Evolutionary conservation across 2,888 invertebrate genomes (phyloP).

Genomic region (Anoncus sp.): DNA sequence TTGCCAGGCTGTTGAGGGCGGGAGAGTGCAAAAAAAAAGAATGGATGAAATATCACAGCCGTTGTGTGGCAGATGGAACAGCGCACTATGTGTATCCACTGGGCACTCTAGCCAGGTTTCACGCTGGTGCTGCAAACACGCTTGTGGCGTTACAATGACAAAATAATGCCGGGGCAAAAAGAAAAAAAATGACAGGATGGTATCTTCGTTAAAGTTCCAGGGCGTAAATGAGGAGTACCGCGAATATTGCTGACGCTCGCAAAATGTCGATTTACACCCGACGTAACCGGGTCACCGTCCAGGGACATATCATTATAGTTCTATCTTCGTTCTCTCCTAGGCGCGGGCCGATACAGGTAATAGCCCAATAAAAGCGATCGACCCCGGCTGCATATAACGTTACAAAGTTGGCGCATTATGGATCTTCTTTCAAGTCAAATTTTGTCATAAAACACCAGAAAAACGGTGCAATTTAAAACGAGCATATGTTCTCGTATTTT

Average conservation of each 20-base stretch:
- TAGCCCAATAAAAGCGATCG: conserved; percentile 12
- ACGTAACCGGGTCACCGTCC: conserved; percentile 48
- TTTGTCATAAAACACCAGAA: neutral
- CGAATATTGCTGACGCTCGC: conserved; percentile 48
- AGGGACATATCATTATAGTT: conserved; percentile 20
- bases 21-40: neutral
- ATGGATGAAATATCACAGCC: conserved; percentile 4
- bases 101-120: neutral
- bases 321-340: conserved; percentile 5
- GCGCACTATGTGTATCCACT: no score
- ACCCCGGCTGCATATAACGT: neutral
- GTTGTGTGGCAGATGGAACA: no score
- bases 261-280: conserved; percentile 43
- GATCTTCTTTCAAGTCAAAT: conserved; percentile 5
- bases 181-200: neutral
- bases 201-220: neutral
- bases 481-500: no score
- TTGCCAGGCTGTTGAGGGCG: neutral
- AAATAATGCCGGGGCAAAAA: neutral
- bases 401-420: neutral
- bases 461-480: no score
- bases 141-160: neutral
- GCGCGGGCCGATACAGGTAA: conserved; percentile 10
- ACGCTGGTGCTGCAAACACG: conserved; percentile 6
- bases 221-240: conserved; percentile 32